Base-by-base conservation (phyloP, 2,797 vertebrate genomes). In the Enteromius unitaeniatus region DNA sequence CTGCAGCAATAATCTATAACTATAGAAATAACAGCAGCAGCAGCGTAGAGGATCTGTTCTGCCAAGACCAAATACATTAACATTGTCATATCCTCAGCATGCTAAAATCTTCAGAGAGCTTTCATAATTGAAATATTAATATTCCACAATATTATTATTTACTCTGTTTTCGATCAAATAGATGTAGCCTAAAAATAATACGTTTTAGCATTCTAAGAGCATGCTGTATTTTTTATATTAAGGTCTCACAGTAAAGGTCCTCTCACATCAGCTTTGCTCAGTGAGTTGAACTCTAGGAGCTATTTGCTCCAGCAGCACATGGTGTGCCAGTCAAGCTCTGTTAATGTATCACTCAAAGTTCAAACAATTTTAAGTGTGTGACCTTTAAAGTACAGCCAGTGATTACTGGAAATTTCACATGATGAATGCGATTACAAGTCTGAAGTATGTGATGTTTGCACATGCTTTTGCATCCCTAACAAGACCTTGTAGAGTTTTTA, bases 401-500 rank as follows among this genome's bases (percentile, higher is more conserved):
- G 28, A 74, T 34, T 34, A 53, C 47, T 34, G 10, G 13, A 53
- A 51, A 74, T 8, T 14, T 19, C 17, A 3, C 11, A 40, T 3
- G 68, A 70, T 70, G 40, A 70, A 74, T 13, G 17, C 26, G 21
- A 73, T 31, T 73, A 73, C 47, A 74, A 19, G 49, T 34, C 70
- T 28, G 3, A 74, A 7, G 10, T 53, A 53, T 34, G 28, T 34
- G 47, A 53, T 74, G 28, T 31, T 51, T 51, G 26, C 26, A 73
- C 70, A 51, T 31, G 45, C 42, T 72, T 72, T 47, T 28, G 15
- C 42, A 23, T 28, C 15, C 49, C 45, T 40, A 45, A 77, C 28
- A 4, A 62, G 19, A 5, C 26, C 2, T 6, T 60, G 42, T 1
- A 15, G 11, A 37, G 49, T 23, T 49, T 51, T 31, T 4, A 40